Base-by-base conservation (phyloP, 2,888 invertebrate species). In the Tethea ocularis region DNA sequence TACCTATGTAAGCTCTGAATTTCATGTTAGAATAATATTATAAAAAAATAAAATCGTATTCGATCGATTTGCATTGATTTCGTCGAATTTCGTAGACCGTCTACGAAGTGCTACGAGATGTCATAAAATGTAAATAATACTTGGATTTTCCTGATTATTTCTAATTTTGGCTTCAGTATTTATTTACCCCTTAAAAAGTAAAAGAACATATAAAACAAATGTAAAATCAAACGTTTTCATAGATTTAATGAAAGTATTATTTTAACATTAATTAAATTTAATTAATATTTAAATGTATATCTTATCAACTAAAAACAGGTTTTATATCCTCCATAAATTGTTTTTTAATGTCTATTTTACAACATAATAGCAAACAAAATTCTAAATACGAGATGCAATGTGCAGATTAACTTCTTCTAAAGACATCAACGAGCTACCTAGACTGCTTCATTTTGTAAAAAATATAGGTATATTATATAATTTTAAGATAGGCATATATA, bases 71-170 rank as follows among this genome's bases (percentile, higher is more conserved):
- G 56, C 17, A 51, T 46, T 20, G 41, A 36, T 33, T 55, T 59
- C 62, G 68, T 68, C 66, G 66, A 66, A 24, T 29, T 57, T 59
- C 62, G 69, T 70, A 70, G 69, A 67, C 33, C 55, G 38, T 64
- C 69, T 70, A 67, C 68, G 65, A 61, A 57, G 24, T 53, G 60
- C 64, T 64, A 62, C 62, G 60, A 11, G 59, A 58, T 64, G 60
- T 20, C 2, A 10, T 46, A 10, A 46, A 10, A 41, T 41, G 17
- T 17, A 41, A 41, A 20, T 20, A 38, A n/a, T 5, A n/a, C 38
- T 33, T 13, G 13, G 13, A 1, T 33, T 13, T 33, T 6, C 6
- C n/a, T 38, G 38, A 38, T n/a, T n/a, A 38, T n/a, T n/a, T 38
- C n/a, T 1, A 6, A 36, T 36, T 1, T 26, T 26, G 26, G 7